Evolutionary conservation across 2,888 invertebrate genomes (phyloP), one percentile per base, ranked within the genome.

Genomic region (Pharmacophagus antenor): DNA sequence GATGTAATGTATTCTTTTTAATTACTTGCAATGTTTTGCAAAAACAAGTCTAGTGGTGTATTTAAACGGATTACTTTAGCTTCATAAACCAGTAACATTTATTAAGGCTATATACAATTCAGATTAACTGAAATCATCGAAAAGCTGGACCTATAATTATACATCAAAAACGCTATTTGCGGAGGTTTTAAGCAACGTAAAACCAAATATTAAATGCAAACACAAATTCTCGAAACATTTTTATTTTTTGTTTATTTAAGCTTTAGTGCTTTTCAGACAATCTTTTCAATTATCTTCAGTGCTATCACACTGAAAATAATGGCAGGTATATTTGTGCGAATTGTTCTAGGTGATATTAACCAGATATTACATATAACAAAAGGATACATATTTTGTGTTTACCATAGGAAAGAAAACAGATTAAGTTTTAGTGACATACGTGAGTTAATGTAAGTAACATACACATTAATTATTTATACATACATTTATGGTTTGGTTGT

Each of bases 1-100:
- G 7, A 10, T 31, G 1, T n/a, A 59, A 60, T 42, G 60, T 47
- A 51, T 56, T 61, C 49, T 60, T 63, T 57, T 63, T 62, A 53
- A 60, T 52, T 61, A 62, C 59, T 53, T 60, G 47, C 42, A 2
- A n/a, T 37, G 15, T 37, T 37, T n/a, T n/a, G n/a, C n/a, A n/a
- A n/a, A n/a, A n/a, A n/a, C n/a, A n/a, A n/a, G n/a, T 37, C n/a
- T 37, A n/a, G n/a, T 5, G 8, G n/a, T 15, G 3, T 12, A 12
- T 31, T n/a, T 37, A 37, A 15, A n/a, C 2, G 6, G 15, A 37
- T 31, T 31, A 37, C 15, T 15, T 15, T 15, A n/a, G n/a, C n/a
- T 37, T n/a, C 4, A n/a, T 37, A 8, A 3, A 7, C 3, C 23
- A 25, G 7, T 25, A 3, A n/a, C n/a, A 3, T 15, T 2, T 37